These are phyloP conservation scores for Semibalanus balanoides DNA, from an alignment of 1,140 invertebrate species.

Conservation along the genomic window DNA sequence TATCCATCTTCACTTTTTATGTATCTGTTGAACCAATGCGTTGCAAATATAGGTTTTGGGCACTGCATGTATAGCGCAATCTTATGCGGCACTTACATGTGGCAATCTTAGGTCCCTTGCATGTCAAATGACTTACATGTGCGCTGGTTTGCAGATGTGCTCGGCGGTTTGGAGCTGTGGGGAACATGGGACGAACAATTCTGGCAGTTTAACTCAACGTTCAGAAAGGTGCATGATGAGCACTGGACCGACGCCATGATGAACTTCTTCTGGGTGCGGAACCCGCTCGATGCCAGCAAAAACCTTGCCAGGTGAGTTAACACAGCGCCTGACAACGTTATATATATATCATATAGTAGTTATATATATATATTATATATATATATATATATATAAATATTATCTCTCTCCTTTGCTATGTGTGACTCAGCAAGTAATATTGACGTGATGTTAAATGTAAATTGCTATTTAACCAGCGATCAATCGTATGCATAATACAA, in stretches of 20 bases:
- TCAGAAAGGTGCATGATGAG: not conserved
- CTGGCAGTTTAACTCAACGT: not conserved
- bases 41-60: no score
- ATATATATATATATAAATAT: no score
- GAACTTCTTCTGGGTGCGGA: not conserved
- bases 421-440: no score
- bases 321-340: not conserved
- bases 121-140: no score
- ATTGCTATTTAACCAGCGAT: not conserved
- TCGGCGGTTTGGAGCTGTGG: not conserved
- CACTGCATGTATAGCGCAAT: no score
- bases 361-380: not conserved
- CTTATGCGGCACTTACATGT: no score
- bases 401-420: no score
- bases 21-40: no score
- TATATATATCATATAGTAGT: not conserved
- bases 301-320: not conserved
- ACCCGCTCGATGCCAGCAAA: not conserved
- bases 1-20: no score
- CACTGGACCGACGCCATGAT: not conserved
- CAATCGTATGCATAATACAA: no score
- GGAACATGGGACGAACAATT: not conserved
- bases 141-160: no score
- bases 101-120: no score
- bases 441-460: not conserved